phyloP scores from a whole-genome alignment of 37 sponge, comb jelly and placozoan genomes.

The Hormiphora californensis region DNA sequence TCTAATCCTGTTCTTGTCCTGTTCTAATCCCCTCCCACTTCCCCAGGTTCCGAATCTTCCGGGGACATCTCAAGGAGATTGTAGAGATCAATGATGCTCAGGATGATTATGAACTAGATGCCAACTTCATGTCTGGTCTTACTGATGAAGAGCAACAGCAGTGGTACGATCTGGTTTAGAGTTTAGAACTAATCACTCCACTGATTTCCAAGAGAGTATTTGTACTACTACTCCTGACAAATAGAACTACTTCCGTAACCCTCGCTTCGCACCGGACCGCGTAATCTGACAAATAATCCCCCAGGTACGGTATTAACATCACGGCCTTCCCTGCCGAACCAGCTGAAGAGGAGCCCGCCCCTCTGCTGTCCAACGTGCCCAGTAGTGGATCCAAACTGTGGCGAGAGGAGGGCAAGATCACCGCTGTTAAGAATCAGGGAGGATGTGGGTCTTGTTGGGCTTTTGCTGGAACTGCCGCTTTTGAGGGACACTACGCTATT shows the following conservation, averaged over 20 bases:
- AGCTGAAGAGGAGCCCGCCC: neutral
- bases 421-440: neutral
- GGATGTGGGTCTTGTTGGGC: neutral
- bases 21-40: too few species aligned
- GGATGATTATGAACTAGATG: neutral
- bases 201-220: too few species aligned
- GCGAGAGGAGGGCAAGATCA: neutral
- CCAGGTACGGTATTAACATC: slow-evolving; percentile 12
- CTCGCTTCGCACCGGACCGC: too few species aligned
- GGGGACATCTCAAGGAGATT: neutral
- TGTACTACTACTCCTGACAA: too few species aligned
- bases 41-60: neutral
- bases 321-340: neutral
- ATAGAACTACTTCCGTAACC: too few species aligned
- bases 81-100: neutral
- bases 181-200: too few species aligned
- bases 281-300: too few species aligned
- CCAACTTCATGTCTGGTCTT: slow-evolving; percentile 8
- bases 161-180: neutral
- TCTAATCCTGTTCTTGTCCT: too few species aligned
- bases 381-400: neutral
- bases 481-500: slow-evolving; percentile 15
- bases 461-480: neutral
- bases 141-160: neutral
- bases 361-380: neutral